phyloP scores from a whole-genome alignment of 2,113 vertebrate species.

The Bombycilla garrulus region DNA sequence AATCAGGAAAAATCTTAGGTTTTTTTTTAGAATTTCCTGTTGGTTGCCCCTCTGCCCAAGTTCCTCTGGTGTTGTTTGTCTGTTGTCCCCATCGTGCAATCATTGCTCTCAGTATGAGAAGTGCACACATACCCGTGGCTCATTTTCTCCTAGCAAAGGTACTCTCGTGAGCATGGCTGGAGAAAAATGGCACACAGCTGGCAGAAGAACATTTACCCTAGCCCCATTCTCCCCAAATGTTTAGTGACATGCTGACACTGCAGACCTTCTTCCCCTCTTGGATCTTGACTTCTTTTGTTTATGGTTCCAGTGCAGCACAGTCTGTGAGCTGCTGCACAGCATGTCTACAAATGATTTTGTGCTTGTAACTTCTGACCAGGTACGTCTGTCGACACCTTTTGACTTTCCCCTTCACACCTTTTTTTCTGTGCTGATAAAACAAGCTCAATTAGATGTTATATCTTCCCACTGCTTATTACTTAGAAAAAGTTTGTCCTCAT shows the following conservation, averaged over 20 bases:
- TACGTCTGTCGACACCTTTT: background rate
- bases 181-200: background rate
- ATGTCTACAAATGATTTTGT: background rate
- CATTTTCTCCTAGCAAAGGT: background rate
- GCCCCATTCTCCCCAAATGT: background rate
- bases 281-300: background rate
- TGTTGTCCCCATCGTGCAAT: fast-evolving
- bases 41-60: background rate
- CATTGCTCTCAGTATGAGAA: background rate
- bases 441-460: background rate
- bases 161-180: background rate
- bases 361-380: background rate
- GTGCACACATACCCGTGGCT: background rate
- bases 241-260: background rate
- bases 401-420: background rate
- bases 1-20: background rate
- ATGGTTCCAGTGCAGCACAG: background rate
- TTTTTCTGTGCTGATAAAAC: background rate
- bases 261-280: background rate
- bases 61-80: background rate
- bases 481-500: background rate
- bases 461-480: background rate
- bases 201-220: background rate
- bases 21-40: background rate
- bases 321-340: background rate